Evolutionary conservation across 1,140 invertebrate species (phyloP).

Genomic region (Babylonia areolata): DNA sequence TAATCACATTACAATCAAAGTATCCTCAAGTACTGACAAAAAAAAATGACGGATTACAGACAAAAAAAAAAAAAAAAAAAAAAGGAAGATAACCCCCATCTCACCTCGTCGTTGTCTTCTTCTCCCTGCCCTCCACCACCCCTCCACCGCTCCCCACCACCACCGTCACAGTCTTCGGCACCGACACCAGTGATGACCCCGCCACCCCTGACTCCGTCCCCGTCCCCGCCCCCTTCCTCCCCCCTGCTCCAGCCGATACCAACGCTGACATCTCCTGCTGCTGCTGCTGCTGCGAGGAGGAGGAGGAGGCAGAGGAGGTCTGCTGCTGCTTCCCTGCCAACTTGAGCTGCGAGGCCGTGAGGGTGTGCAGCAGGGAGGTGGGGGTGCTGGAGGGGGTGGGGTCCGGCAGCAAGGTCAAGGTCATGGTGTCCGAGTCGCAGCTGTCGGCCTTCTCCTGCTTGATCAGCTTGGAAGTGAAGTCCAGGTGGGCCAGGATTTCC

Average conservation of each 20-base stretch:
- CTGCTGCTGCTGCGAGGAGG: too few relatives aligned
- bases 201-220: background rate
- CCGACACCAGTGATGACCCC: background rate
- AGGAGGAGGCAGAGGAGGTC: too few relatives aligned
- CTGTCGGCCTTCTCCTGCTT: constrained; percentile 18
- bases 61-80: background rate
- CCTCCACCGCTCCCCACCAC: background rate
- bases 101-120: background rate
- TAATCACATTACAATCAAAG: too few relatives aligned
- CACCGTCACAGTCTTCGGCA: constrained; percentile 7
- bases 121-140: background rate
- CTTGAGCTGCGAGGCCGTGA: background rate
- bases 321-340: constrained; percentile 8
- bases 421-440: background rate
- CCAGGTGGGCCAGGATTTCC: constrained; percentile 36
- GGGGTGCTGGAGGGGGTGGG: background rate
- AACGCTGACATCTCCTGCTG: background rate
- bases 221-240: background rate
- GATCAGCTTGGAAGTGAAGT: constrained; percentile 32
- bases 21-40: too few relatives aligned
- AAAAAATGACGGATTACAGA: too few relatives aligned
- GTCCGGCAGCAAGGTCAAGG: background rate
- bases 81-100: too few relatives aligned
- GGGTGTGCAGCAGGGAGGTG: background rate
- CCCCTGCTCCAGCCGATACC: background rate